phyloP scores from a whole-genome alignment of 2,797 vertebrate genomes.

The Peromyscus nudipes region DNA sequence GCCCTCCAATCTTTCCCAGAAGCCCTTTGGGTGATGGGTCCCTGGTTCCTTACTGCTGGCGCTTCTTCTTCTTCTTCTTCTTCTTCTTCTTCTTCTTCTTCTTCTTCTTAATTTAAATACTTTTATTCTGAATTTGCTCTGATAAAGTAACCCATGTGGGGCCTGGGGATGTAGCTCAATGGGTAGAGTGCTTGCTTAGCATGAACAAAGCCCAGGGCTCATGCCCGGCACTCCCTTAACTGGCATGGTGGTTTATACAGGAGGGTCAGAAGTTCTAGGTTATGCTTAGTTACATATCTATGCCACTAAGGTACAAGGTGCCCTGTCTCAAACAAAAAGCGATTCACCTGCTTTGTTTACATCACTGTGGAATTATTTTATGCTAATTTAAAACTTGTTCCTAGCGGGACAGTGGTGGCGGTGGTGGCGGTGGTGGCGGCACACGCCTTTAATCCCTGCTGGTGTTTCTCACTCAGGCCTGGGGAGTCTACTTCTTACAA shows the following conservation, averaged over 20 bases:
- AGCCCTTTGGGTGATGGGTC: background rate
- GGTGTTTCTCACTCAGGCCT: no score
- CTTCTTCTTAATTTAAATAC: background rate
- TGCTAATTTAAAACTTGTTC: slow-evolving; percentile 43
- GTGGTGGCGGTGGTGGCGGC: no score
- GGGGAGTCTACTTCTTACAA: background rate
- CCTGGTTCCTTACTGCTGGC: background rate
- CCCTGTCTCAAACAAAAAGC: background rate
- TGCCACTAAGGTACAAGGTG: background rate
- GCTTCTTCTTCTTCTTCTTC: no score
- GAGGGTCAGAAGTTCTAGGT: background rate
- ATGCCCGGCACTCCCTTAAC: background rate
- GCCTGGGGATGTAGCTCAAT: background rate
- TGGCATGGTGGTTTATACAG: background rate
- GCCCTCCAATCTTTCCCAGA: background rate
- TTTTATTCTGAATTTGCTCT: slow-evolving; percentile 17
- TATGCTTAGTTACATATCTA: background rate
- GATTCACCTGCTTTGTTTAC: background rate
- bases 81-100: no score
- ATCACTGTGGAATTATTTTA: slow-evolving; percentile 18
- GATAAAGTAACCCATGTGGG: background rate
- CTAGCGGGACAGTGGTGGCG: background rate
- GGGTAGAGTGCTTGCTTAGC: background rate
- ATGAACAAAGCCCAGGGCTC: background rate
- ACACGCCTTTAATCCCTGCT: no score